Evolutionary conservation across 2,797 vertebrate genomes (phyloP).

Genomic region (Anas capensis): DNA sequence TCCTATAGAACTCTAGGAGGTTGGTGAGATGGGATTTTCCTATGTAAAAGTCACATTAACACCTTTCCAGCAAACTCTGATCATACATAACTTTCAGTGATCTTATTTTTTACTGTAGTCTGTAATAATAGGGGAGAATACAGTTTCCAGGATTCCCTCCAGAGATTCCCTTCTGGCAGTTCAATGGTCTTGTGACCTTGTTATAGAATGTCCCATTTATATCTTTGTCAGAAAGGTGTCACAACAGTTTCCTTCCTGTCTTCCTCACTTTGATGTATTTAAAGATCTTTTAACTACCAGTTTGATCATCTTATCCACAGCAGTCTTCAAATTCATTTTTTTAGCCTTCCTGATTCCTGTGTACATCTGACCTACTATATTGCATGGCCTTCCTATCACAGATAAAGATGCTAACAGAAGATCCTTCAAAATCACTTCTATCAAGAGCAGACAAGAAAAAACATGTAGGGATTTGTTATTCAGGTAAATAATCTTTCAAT

Average conservation of each 20-base stretch:
- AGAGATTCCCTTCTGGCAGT: background rate
- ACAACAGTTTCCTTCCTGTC: background rate
- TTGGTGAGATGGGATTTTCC: background rate
- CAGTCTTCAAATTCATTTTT: background rate
- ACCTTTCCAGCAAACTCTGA: background rate
- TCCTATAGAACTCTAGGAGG: background rate
- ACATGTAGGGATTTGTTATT: background rate
- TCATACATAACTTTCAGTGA: background rate
- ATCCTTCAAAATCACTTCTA: background rate
- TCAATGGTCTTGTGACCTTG: background rate
- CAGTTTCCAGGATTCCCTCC: background rate
- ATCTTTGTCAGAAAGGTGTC: background rate
- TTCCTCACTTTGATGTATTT: background rate
- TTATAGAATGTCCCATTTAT: background rate
- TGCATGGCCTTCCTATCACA: background rate
- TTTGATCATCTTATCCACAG: background rate
- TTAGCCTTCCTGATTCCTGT: background rate
- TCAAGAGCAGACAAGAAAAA: background rate
- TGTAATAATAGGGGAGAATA: background rate
- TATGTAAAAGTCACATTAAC: background rate
- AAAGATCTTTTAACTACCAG: background rate
- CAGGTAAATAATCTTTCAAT: background rate
- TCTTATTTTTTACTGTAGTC: background rate
- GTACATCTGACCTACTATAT: background rate
- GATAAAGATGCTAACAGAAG: background rate